Conservation (phyloP, 2,888 invertebrate species). For the Odontocerum albicorne region DNA sequence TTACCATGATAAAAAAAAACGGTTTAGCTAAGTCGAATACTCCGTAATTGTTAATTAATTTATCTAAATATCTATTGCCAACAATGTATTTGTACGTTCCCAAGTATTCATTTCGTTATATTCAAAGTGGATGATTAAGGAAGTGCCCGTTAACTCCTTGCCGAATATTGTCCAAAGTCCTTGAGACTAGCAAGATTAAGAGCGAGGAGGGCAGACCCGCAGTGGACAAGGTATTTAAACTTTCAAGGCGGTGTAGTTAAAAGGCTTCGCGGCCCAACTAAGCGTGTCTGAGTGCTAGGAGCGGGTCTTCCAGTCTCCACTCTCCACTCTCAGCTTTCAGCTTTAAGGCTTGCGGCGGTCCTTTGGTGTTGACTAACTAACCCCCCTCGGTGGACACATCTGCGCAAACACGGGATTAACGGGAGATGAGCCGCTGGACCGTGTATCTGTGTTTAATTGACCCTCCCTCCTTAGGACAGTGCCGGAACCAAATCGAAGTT, state of each 20-base stretch:
- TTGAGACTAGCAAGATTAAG: constrained; percentile 13
- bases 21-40: too few relatives aligned
- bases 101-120: too few relatives aligned
- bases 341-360: constrained; percentile 1
- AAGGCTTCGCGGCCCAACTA: constrained; percentile 50
- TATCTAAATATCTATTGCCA: too few relatives aligned
- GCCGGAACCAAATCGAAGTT: too few relatives aligned
- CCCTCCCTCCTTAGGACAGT: not conserved
- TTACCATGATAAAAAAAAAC: too few relatives aligned
- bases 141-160: too few relatives aligned
- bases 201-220: not conserved
- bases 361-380: constrained; percentile 23
- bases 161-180: too few relatives aligned
- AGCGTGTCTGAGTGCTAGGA: constrained; percentile 38
- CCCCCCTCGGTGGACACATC: constrained; percentile 25
- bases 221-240: constrained; percentile 33
- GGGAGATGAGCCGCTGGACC: constrained; percentile 16
- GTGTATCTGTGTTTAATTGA: constrained; percentile 26
- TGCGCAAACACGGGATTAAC: constrained; percentile 33
- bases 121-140: too few relatives aligned
- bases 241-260: constrained; percentile 39
- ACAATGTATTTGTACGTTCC: too few relatives aligned
- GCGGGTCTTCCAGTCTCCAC: too few relatives aligned
- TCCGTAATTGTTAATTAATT: too few relatives aligned
- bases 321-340: too few relatives aligned